phyloP scores from a whole-genome alignment of 2,113 vertebrate genomes.

The Furnarius figulus region DNA sequence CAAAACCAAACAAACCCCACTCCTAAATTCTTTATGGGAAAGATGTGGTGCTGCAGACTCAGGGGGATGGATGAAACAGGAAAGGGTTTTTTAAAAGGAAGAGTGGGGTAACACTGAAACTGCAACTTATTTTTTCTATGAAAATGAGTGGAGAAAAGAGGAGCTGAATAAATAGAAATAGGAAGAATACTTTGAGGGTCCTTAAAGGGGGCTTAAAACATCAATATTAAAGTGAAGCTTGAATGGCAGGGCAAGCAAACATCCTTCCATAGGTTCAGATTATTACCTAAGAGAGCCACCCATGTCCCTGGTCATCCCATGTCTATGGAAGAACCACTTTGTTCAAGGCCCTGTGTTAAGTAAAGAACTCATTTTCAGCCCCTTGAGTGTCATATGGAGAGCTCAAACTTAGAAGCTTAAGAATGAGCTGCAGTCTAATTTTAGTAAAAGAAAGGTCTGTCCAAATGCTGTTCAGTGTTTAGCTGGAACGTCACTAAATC shows the following conservation, averaged over 20 bases:
- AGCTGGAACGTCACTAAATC: background rate
- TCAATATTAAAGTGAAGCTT: background rate
- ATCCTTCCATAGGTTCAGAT: background rate
- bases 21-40: conserved; percentile 10
- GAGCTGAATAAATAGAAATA: background rate
- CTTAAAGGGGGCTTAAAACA: background rate
- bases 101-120: background rate
- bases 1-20: conserved; percentile 6
- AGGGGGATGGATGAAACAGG: background rate
- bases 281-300: background rate
- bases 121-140: background rate
- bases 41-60: background rate
- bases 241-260: background rate
- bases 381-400: background rate
- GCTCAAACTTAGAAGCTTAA: background rate
- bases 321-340: background rate
- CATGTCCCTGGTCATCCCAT: background rate
- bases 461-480: background rate
- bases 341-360: background rate
- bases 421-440: background rate
- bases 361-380: background rate
- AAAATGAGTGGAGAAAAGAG: background rate
- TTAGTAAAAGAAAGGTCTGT: background rate
- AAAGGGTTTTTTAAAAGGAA: background rate
- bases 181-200: background rate